Evolutionary conservation across 2,113 vertebrate genomes (phyloP).

Genomic region (Todiramphus chloris): DNA sequence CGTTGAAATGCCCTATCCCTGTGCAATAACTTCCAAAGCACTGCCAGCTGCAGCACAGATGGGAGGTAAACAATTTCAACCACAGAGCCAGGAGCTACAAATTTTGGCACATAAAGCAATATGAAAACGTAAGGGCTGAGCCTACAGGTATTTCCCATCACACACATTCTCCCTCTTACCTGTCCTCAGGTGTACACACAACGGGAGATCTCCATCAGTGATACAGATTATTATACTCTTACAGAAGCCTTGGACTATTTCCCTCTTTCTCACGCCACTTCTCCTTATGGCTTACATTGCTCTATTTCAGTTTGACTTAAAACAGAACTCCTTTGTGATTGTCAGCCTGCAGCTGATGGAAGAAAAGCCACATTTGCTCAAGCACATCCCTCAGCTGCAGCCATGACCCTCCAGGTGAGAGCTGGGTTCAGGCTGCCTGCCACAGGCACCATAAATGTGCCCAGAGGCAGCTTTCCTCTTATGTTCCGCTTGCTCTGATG

Average conservation of each 20-base stretch:
- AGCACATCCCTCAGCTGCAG: neutral
- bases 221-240: neutral
- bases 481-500: neutral
- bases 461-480: neutral
- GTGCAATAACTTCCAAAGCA: neutral
- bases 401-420: neutral
- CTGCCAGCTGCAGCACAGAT: neutral
- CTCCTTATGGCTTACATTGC: neutral
- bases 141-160: neutral
- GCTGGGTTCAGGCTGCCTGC: rapidly evolving
- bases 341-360: neutral
- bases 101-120: neutral
- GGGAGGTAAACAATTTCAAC: neutral
- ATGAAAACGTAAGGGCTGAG: neutral
- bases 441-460: neutral
- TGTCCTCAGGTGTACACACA: neutral
- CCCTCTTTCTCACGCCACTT: neutral
- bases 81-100: neutral
- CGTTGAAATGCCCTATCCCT: neutral
- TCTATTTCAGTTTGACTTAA: neutral
- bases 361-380: neutral
- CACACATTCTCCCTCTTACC: neutral
- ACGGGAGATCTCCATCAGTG: neutral
- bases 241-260: neutral
- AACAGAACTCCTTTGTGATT: neutral